Evolutionary conservation across 2,113 vertebrate species (phyloP).

Genomic region (Pseudorectes ferrugineus): DNA sequence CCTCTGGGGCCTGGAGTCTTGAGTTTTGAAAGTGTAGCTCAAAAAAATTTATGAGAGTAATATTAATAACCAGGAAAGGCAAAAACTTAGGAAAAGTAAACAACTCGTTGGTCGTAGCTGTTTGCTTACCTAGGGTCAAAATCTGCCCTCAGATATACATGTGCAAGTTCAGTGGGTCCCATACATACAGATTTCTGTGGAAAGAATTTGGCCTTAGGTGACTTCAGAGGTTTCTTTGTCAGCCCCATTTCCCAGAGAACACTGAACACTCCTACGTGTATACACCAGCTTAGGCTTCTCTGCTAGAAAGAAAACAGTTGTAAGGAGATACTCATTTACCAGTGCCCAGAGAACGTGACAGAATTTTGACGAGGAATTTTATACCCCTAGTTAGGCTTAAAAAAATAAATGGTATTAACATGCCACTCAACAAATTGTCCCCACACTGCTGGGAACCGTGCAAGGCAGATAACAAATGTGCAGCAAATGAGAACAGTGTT

Average conservation of each 20-base stretch:
- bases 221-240: constrained; percentile 60
- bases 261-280: not conserved
- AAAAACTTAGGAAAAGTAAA: constrained; percentile 73
- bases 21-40: constrained; percentile 71
- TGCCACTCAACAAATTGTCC: constrained; percentile 39
- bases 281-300: not conserved
- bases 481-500: not conserved
- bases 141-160: constrained; percentile 59
- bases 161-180: constrained; percentile 36
- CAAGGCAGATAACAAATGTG: constrained; percentile 41
- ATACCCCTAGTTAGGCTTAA: constrained; percentile 60
- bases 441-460: constrained; percentile 14
- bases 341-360: constrained; percentile 41
- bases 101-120: constrained; percentile 40
- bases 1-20: constrained; percentile 66
- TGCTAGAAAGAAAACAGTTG: constrained; percentile 26
- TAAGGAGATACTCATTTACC: constrained; percentile 44
- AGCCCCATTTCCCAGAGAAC: constrained; percentile 42
- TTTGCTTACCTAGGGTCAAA: constrained; percentile 68
- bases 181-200: constrained; percentile 30
- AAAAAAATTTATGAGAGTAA: constrained; percentile 75
- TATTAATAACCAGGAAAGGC: constrained; percentile 70
- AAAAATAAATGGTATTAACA: constrained; percentile 57
- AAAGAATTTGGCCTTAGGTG: constrained; percentile 65
- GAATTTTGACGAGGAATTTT: constrained; percentile 58